Evolutionary conservation across 37 sponge, comb jelly and placozoan species (phyloP), one percentile per base, ranked within the genome.

Genomic region (Tethya wilhelma): DNA sequence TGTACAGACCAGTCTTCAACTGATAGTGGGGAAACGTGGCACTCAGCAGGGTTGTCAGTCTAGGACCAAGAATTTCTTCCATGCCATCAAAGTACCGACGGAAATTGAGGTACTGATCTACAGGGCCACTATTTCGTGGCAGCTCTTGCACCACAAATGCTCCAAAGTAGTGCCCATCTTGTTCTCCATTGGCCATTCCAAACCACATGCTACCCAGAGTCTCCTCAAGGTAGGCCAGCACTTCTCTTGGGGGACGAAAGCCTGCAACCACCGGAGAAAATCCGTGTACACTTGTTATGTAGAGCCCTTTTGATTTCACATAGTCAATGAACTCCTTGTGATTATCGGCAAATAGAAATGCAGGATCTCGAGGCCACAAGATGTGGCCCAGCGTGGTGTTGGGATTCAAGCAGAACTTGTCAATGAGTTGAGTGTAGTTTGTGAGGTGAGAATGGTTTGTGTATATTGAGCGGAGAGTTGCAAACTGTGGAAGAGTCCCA

Each of bases 1-100:
- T 77, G 55, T 85, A 85, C 34, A 76, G 63, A 12, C 86, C 86
- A 4, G 79, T 32, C 79, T 78, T 85, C 64, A 85, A 23, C 59
- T 72, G 56, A 39, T 85, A 78, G 71, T 85, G 86, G 25, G 86
- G 79, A 44, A 36, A 78, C 1, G 77, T 68, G 53, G 64, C 59
- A 64, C 86, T 78, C n/a, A 78, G 60, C 29, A 85, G 73, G 5
- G 79, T 69, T 40, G 73, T 71, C 72, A 85, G 28, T 38, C 57
- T 77, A 20, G 86, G 86, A n/a, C 86, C 86, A 38, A 85, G 64
- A n/a, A 85, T 77, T n/a, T 59, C 64, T 32, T 85, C 86, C 79
- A 85, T 68, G 23, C 79, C 79, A 22, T 41, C 22, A 42, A 78
- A 85, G 55, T 85, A 78, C 44, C 59, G 63, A 23, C 86, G 38